A percentile compares a stretch with the other conserved stretches of the same genome.
Conservation (phyloP, 64 coral and sea anemone genomes). For the Platygyra sinensis region DNA sequence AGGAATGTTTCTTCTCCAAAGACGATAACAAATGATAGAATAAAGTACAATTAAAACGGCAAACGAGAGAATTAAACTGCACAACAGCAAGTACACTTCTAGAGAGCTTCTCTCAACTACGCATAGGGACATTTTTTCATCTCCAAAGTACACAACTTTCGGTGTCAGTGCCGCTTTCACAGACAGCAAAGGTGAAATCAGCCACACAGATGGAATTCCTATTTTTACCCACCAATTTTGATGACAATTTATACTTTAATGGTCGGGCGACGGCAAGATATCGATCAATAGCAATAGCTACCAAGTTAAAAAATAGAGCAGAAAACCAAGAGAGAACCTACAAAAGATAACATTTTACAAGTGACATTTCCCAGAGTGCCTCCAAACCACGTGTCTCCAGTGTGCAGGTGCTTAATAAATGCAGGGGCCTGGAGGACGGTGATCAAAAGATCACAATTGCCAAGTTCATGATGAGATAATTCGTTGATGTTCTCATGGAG, state of each 20-base stretch:
- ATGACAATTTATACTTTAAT: not conserved
- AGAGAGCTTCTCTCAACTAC: not conserved
- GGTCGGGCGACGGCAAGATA: conserved; percentile 6
- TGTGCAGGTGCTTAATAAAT: not conserved
- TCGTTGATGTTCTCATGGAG: conserved; percentile 36
- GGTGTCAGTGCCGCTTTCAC: not conserved
- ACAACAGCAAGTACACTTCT: not conserved
- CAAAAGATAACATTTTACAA: not conserved
- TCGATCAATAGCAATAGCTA: not conserved
- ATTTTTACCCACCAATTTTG: not conserved
- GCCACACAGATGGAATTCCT: not conserved
- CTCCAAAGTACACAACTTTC: not conserved
- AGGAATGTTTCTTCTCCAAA: conserved; percentile 47
- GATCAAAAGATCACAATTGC: conserved; percentile 31
- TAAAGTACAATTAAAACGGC: not conserved
- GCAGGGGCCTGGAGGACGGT: not conserved
- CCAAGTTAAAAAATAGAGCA: not conserved
- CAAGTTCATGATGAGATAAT: conserved; percentile 48
- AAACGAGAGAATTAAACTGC: not conserved
- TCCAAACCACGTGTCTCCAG: not conserved
- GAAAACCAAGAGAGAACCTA: not conserved
- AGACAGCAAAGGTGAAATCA: not conserved
- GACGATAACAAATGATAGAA: conserved; percentile 9
- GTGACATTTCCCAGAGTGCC: not conserved
- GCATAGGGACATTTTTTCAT: not conserved